Conservation (phyloP, 2,113 vertebrate genomes). For the Dinomys branickii region DNA sequence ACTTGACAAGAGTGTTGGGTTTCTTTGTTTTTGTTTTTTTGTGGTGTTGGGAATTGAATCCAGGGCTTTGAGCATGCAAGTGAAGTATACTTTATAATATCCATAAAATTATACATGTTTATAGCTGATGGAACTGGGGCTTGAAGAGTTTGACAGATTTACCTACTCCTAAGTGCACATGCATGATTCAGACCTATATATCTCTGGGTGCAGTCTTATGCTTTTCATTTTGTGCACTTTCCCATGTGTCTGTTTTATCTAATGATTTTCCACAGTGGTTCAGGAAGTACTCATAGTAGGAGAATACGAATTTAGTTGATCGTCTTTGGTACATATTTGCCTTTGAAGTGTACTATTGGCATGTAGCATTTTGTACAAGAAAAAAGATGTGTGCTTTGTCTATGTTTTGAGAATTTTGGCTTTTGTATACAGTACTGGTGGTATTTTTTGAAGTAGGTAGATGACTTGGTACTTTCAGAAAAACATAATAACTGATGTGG, state of each 20-base stretch:
- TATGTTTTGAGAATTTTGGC: constrained; percentile 11
- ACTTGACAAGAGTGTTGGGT: too few relatives aligned
- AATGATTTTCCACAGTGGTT: constrained; percentile 35
- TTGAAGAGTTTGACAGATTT: constrained; percentile 27
- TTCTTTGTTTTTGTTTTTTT: too few relatives aligned
- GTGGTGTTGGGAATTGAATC: too few relatives aligned
- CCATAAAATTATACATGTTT: neutral
- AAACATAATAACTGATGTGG: neutral
- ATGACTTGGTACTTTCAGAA: neutral
- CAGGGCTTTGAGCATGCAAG: too few relatives aligned
- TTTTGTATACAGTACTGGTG: neutral
- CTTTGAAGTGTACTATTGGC: constrained; percentile 11
- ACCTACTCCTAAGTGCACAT: neutral
- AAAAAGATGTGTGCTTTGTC: neutral
- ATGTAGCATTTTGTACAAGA: constrained; percentile 34
- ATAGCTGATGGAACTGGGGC: constrained; percentile 14
- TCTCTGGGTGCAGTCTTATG: constrained; percentile 21
- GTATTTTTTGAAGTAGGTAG: constrained; percentile 48
- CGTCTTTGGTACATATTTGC: constrained; percentile 29
- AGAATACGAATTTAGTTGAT: constrained; percentile 31
- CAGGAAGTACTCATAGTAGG: constrained; percentile 36
- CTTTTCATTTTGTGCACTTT: constrained; percentile 28
- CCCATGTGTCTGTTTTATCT: constrained; percentile 17
- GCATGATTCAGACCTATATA: neutral
- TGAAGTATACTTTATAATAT: too few relatives aligned